Conservation (phyloP, 30 jellyfish, hydroid and myxozoan species). For the Chrysaora quinquecirrha region DNA sequence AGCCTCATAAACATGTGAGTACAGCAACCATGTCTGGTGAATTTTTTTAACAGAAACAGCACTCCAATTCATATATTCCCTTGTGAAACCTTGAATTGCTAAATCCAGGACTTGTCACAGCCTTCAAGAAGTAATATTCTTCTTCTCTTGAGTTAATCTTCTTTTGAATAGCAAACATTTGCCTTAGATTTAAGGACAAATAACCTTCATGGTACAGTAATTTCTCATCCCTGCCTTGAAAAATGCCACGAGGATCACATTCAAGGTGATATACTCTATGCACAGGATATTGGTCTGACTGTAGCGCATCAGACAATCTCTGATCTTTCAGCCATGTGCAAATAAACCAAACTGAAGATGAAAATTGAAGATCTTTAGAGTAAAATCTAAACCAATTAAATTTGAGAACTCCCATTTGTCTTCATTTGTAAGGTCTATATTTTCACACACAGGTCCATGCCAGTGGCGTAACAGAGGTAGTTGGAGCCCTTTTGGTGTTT, state of each 20-base stretch:
- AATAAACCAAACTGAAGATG: not conserved
- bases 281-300: constrained; percentile 1
- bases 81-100: not conserved
- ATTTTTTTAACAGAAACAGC: not conserved
- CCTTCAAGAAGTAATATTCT: not conserved
- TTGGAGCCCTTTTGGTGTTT: too few species aligned
- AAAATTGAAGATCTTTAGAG: not conserved
- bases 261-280: not conserved
- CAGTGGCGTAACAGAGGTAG: too few species aligned
- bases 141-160: not conserved
- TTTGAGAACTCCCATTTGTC: not conserved
- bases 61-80: not conserved
- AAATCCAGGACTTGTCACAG: constrained; percentile 1
- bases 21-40: not conserved
- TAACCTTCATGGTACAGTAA: not conserved
- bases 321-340: not conserved
- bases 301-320: constrained; percentile 1
- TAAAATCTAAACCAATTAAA: not conserved
- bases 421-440: too few species aligned
- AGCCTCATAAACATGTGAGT: not conserved
- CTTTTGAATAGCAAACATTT: not conserved
- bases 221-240: not conserved
- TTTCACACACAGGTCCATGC: too few species aligned
- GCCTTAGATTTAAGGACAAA: not conserved
- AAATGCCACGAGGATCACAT: not conserved